phyloP scores from a whole-genome alignment of 2,797 vertebrate genomes.

The Cyprinodon diabolis region DNA sequence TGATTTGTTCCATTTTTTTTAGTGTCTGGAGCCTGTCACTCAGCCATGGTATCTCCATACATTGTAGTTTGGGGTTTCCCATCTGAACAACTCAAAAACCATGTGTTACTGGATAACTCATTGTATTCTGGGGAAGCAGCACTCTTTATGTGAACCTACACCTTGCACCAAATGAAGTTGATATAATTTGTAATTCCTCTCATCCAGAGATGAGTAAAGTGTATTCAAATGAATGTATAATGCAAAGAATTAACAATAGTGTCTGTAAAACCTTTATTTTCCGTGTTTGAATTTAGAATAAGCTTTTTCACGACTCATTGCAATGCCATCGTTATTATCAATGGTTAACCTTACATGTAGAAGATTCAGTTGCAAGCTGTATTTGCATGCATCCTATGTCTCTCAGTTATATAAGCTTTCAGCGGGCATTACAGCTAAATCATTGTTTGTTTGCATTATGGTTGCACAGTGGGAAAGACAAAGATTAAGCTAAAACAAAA shows the following conservation, averaged over 20 bases:
- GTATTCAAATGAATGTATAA: constrained; percentile 40
- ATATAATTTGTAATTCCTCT: constrained; percentile 40
- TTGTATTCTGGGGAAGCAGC: constrained; percentile 29
- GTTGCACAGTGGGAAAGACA: constrained; percentile 25
- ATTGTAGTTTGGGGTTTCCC: constrained; percentile 54
- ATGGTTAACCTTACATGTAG: constrained; percentile 45
- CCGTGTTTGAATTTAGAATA: constrained; percentile 48
- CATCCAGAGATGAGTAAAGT: constrained; percentile 53
- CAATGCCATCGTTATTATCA: constrained; percentile 40
- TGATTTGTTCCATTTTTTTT: constrained; percentile 69
- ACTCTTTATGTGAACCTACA: constrained; percentile 72
- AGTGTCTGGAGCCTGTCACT: constrained; percentile 67
- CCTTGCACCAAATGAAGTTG: constrained; percentile 17
- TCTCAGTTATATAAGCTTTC: constrained; percentile 7
- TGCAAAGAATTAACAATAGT: constrained; percentile 30
- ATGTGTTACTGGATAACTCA: constrained; percentile 44
- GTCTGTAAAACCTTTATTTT: constrained; percentile 32
- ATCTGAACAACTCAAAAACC: constrained; percentile 40
- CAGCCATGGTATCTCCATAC: constrained; percentile 53
- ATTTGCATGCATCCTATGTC: constrained; percentile 44
- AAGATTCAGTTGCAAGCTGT: constrained; percentile 26
- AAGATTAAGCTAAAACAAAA: constrained; percentile 61
- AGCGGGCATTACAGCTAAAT: constrained; percentile 23
- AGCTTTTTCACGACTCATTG: constrained; percentile 41
- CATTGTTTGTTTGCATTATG: constrained; percentile 46